Percentiles rank a stretch among this genome's conserved stretches.
These are phyloP conservation scores for Stratiolaelaps scimitus DNA, from an alignment of 1,140 invertebrate genomes.

Conservation along the genomic window DNA sequence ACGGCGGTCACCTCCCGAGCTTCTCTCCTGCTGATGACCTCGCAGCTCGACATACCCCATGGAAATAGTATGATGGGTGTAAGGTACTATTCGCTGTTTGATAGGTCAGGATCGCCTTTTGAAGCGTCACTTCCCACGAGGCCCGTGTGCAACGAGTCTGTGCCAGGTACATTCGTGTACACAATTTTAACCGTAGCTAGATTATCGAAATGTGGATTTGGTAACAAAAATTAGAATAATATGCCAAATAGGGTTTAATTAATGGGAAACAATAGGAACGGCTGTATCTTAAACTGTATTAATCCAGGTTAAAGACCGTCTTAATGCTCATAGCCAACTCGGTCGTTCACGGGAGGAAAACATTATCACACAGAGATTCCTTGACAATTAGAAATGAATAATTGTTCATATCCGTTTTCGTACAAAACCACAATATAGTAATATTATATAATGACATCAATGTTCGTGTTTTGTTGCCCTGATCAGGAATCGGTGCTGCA, in stretches of 20 bases:
- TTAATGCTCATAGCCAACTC: no score
- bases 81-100: background rate
- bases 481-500: slow-evolving; percentile 31
- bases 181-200: background rate
- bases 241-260: no score
- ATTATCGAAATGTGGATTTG: background rate
- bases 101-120: slow-evolving; percentile 32
- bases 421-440: no score
- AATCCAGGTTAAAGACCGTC: no score
- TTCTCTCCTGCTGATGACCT: slow-evolving; percentile 42
- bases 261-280: no score
- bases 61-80: no score
- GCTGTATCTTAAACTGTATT: no score
- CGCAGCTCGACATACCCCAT: slow-evolving; percentile 35
- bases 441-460: background rate
- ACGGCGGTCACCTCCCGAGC: slow-evolving; percentile 40
- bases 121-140: slow-evolving; percentile 35
- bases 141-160: slow-evolving; percentile 26
- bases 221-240: no score
- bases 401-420: no score
- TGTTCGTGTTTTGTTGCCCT: slow-evolving; percentile 45
- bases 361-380: no score
- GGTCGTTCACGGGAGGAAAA: no score
- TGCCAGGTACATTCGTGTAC: background rate
- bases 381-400: no score